Conservation (phyloP, 2,797 vertebrate genomes). For the Benthosema pterotum region DNA sequence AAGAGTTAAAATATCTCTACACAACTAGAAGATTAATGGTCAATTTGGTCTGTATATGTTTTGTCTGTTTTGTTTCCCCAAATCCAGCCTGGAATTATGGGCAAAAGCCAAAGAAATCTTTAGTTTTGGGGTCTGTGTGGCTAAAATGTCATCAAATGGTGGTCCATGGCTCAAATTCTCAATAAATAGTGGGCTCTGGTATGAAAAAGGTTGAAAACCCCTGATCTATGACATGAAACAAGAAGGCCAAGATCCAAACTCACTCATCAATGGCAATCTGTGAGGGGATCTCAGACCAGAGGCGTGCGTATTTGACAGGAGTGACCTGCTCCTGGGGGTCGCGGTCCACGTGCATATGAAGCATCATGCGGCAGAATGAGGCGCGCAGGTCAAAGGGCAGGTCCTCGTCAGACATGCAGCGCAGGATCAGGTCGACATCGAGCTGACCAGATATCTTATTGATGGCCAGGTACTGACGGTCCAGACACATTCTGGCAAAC, state of each 20-base stretch:
- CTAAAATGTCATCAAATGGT: no score
- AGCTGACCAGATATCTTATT: slow-evolving; percentile 97
- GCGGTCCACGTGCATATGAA: slow-evolving; percentile 98
- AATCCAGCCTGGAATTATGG: no score
- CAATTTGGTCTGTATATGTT: no score
- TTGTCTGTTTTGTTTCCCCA: no score
- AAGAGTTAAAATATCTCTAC: no score
- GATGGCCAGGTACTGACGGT: slow-evolving; percentile 97
- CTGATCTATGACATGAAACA: neutral
- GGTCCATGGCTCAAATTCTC: no score
- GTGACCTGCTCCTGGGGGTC: slow-evolving; percentile 99
- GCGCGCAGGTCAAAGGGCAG: slow-evolving; percentile 93
- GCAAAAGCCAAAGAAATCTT: no score
- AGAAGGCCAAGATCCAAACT: slow-evolving; percentile 60
- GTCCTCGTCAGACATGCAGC: slow-evolving; percentile 97
- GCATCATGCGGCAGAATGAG: slow-evolving; percentile 97
- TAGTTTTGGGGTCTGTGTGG: no score
- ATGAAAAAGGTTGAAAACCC: no score
- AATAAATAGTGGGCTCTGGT: no score
- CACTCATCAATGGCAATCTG: slow-evolving; percentile 97
- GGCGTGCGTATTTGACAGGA: slow-evolving; percentile 94
- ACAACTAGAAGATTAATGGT: no score
- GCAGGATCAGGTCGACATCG: slow-evolving; percentile 96
- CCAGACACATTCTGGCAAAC: slow-evolving; percentile 97
- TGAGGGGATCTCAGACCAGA: slow-evolving; percentile 98